A percentile compares a stretch with the other conserved stretches of the same genome.
Evolutionary conservation across 2,797 vertebrate species (phyloP).

Genomic region (Distichodus sexfasciatus): DNA sequence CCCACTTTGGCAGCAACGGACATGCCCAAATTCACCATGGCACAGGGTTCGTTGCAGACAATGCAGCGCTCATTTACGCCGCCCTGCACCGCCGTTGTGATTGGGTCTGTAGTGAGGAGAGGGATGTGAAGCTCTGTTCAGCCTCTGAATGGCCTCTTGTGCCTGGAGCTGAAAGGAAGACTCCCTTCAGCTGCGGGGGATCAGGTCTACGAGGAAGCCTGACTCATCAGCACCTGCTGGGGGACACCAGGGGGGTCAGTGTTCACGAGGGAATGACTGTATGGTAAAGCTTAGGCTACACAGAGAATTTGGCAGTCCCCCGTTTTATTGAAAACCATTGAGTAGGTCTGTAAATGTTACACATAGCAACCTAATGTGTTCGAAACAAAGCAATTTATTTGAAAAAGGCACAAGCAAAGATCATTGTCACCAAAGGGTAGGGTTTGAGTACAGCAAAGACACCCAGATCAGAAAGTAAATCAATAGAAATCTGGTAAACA

Average conservation of each 20-base stretch:
- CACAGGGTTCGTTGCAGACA: background rate
- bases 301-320: background rate
- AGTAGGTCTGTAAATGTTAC: too few relatives aligned
- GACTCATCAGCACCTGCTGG: slow-evolving; percentile 6
- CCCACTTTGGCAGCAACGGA: slow-evolving; percentile 9
- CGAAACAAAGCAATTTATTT: too few relatives aligned
- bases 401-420: too few relatives aligned
- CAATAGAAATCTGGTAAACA: too few relatives aligned
- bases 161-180: slow-evolving; percentile 62
- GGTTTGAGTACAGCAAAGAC: too few relatives aligned
- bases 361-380: too few relatives aligned
- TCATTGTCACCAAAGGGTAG: too few relatives aligned
- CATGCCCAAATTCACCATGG: slow-evolving; percentile 10
- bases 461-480: too few relatives aligned
- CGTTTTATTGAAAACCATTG: background rate
- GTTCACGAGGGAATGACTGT: too few relatives aligned
- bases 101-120: slow-evolving; percentile 9
- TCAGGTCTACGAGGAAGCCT: slow-evolving; percentile 18
- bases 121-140: slow-evolving; percentile 21
- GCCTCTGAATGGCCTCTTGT: slow-evolving; percentile 72
- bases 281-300: background rate
- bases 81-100: background rate
- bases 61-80: slow-evolving; percentile 12
- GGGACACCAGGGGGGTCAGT: slow-evolving; percentile 1
- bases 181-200: slow-evolving; percentile 64